Evolutionary conservation across 2,888 invertebrate genomes (phyloP), one percentile per base, ranked within the genome.

Genomic region (Priocnemis perturbator): DNA sequence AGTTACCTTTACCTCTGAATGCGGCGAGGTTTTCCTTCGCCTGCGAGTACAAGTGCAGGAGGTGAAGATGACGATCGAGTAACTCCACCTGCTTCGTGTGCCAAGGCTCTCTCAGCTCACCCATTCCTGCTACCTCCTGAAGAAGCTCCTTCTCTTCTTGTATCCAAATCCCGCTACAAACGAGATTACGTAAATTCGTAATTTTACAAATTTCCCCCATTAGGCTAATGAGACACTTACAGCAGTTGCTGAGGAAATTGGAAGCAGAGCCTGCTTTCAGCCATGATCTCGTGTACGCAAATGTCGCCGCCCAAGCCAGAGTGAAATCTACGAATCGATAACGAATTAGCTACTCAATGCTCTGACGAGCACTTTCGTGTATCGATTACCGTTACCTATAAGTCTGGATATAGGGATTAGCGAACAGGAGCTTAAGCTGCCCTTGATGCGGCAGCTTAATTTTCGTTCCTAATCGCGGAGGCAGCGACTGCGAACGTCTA

Each of bases 281-380:
- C 95, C 95, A 98, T 95, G 59, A 96, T 93, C 89, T 98, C 98
- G 84, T 97, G 96, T 2, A 98, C 97, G 76, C 95, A 96, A 60
- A 98, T 96, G 88, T 98, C 97, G 0, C 96, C 97, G 0, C 97
- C 96, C 26, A 96, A 91, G 0, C 97, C 96, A 0, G 98, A 97
- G 87, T 97, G 97, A 88, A 98, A 95, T 63, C 97, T 93, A 88
- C 95, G 96, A 53, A 63, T 61, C 37, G 37, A 37, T 37, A 37
- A 44, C 37, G 63, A 47, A 62, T 50, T 48, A 26, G 19, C 44
- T 21, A 55, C 45, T 67, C 3, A 60, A 60, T n/a, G 17, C 21
- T 17, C 11, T 20, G 21, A 26, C 20, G 37, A 37, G 37, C 37
- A 37, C 37, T 37, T 37, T 9, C 37, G 37, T 9, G 37, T 37